These are phyloP conservation scores for Epicauta chinensis DNA, from an alignment of 1,140 invertebrate species.

Conservation along the genomic window DNA sequence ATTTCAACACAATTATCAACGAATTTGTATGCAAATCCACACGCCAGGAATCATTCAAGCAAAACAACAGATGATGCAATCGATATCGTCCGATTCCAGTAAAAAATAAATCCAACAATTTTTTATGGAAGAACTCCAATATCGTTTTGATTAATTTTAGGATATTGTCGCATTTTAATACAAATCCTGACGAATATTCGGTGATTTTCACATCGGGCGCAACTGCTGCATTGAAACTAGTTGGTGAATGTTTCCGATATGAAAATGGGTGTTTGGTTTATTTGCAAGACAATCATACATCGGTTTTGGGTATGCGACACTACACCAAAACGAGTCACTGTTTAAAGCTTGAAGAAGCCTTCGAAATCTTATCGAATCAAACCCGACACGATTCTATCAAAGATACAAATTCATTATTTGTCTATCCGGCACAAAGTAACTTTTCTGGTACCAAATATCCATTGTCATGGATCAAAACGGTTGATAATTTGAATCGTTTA, in stretches of 20 bases:
- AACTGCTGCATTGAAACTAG: constrained; percentile 73
- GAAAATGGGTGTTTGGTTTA: constrained; percentile 67
- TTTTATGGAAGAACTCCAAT: not conserved
- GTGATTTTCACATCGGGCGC: constrained; percentile 89
- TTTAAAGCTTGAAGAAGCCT: constrained; percentile 36
- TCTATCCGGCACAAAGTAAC: constrained; percentile 89
- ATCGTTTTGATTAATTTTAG: constrained; percentile 45
- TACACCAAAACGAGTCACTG: constrained; percentile 25
- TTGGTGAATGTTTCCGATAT: constrained; percentile 72
- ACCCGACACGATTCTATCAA: too few relatives aligned
- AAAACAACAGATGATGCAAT: constrained; percentile 70
- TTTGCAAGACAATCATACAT: constrained; percentile 89
- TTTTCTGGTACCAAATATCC: constrained; percentile 90
- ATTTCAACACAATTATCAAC: constrained; percentile 58
- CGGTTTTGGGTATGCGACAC: constrained; percentile 82
- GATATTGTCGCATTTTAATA: constrained; percentile 79
- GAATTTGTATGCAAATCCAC: constrained; percentile 83
- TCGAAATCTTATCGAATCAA: constrained; percentile 26
- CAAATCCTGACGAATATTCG: constrained; percentile 70
- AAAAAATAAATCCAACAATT: constrained; percentile 23
- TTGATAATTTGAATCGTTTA: constrained; percentile 54
- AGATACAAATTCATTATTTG: constrained; percentile 63
- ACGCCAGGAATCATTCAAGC: constrained; percentile 64
- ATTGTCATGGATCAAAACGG: constrained; percentile 60
- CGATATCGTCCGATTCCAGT: constrained; percentile 75